Base-by-base conservation (phyloP, 2,888 invertebrate species). In the Platypus cylindrus region DNA sequence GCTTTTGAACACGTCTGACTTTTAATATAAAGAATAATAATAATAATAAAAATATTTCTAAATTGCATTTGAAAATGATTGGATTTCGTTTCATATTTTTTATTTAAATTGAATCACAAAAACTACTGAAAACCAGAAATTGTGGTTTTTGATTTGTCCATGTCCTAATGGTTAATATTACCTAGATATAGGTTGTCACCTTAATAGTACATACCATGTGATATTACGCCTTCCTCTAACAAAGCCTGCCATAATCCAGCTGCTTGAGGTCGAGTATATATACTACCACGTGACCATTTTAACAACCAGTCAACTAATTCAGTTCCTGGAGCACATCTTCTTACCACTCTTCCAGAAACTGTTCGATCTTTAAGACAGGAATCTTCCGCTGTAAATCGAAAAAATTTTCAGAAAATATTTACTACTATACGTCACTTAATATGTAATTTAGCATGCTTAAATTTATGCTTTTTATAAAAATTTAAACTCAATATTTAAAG, bases 161-260 rank as follows among this genome's bases (percentile, higher is more conserved):
- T n/a, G n/a, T n/a, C n/a, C n/a, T n/a, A n/a, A n/a, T n/a, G n/a
- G n/a, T n/a, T n/a, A n/a, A n/a, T n/a, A n/a, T n/a, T n/a, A n/a
- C n/a, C n/a, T n/a, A n/a, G n/a, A n/a, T n/a, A n/a, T n/a, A n/a
- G n/a, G n/a, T n/a, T n/a, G n/a, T n/a, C n/a, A n/a, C n/a, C n/a
- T n/a, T n/a, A n/a, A 26, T n/a, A 23, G 9, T 13, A 58, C 67
- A 64, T 55, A 82, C 82, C 80, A 58, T 82, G 81, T 32, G 73
- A 68, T 44, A 86, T 68, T 41, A 83, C 73, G 29, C 81, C 80
- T 60, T 84, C 81, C 57, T 85, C 85, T 24, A 85, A 64, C 34
- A 85, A 62, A 1, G 78, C 79, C 58, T 86, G 85, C 81, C 82
- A 85, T 78, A 85, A 83, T 41, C 79, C 82, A 30, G 77, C 73